These are phyloP conservation scores for Salvelinus alpinus DNA, from an alignment of 2,113 vertebrate genomes.

Conservation along the genomic window DNA sequence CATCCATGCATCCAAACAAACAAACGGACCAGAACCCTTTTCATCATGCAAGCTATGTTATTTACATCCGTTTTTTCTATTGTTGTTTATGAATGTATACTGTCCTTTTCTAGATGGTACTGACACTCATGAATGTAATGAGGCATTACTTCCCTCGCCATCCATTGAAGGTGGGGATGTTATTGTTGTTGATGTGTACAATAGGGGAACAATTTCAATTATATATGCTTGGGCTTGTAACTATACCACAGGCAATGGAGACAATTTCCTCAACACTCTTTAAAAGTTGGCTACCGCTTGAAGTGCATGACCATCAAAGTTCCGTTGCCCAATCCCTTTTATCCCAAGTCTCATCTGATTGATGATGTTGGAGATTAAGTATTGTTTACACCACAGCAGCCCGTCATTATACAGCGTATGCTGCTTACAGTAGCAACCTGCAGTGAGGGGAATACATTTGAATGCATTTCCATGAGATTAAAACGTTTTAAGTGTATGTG, in stretches of 20 bases:
- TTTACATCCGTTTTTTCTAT: not conserved
- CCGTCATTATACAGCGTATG: constrained; percentile 36
- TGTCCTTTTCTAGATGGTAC: not conserved
- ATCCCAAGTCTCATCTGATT: constrained; percentile 25
- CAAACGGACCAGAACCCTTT: too few relatives aligned
- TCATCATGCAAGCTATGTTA: not conserved
- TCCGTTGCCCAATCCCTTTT: constrained; percentile 30
- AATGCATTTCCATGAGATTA: constrained; percentile 55
- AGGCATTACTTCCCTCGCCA: too few relatives aligned
- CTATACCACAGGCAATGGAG: too few relatives aligned
- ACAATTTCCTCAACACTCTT: constrained; percentile 3
- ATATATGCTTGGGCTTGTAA: too few relatives aligned
- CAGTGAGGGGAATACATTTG: constrained; percentile 50
- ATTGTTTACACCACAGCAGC: constrained; percentile 43
- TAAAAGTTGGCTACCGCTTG: constrained; percentile 39
- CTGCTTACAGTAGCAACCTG: constrained; percentile 29
- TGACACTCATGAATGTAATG: not conserved
- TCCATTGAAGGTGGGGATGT: too few relatives aligned
- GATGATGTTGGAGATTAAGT: constrained; percentile 26
- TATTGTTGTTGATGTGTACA: too few relatives aligned
- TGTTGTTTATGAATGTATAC: not conserved
- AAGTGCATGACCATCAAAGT: constrained; percentile 48
- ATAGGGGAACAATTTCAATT: too few relatives aligned
- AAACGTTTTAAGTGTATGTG: constrained; percentile 33
- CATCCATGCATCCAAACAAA: too few relatives aligned